phyloP scores from a whole-genome alignment of 2,113 vertebrate species.

The Tachuris rubrigastra region DNA sequence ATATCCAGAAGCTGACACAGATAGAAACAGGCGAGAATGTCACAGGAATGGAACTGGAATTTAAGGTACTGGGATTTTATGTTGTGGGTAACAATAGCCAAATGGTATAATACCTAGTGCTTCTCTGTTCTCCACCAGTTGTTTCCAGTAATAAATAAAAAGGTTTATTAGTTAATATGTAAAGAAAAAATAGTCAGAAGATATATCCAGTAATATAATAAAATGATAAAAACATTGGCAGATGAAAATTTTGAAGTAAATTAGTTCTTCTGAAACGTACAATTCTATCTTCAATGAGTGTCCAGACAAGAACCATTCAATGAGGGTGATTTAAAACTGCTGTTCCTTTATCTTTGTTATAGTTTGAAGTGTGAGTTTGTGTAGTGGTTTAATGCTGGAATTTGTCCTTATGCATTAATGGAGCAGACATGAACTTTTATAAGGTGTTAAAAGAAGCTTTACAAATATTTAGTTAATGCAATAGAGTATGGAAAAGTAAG shows the following conservation, averaged over 20 bases:
- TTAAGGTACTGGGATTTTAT: slow-evolving; percentile 84
- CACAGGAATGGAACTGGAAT: slow-evolving; percentile 98
- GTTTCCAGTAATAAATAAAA: not conserved
- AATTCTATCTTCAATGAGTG: fast-evolving
- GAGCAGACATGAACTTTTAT: not conserved
- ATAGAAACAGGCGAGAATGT: slow-evolving; percentile 97
- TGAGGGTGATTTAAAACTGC: not conserved
- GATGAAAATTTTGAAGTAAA: not conserved
- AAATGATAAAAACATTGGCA: not conserved
- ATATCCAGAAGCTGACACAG: slow-evolving; percentile 99
- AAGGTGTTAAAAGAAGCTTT: not conserved
- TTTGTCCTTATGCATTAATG: not conserved
- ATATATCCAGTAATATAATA: not conserved
- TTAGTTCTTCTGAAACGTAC: not conserved
- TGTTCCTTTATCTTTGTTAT: not conserved
- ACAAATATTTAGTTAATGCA: not conserved
- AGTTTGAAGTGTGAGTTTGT: not conserved
- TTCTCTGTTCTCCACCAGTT: not conserved
- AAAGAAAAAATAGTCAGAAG: not conserved
- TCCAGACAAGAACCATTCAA: not conserved
- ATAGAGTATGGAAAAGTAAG: not conserved
- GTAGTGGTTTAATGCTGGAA: not conserved
- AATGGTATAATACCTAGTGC: not conserved
- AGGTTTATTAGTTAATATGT: not conserved
- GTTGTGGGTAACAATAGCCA: not conserved